A percentile compares a stretch with the other conserved stretches of the same genome.
phyloP scores from a whole-genome alignment of 2,113 vertebrate genomes.

The Limnothrissa miodon region DNA sequence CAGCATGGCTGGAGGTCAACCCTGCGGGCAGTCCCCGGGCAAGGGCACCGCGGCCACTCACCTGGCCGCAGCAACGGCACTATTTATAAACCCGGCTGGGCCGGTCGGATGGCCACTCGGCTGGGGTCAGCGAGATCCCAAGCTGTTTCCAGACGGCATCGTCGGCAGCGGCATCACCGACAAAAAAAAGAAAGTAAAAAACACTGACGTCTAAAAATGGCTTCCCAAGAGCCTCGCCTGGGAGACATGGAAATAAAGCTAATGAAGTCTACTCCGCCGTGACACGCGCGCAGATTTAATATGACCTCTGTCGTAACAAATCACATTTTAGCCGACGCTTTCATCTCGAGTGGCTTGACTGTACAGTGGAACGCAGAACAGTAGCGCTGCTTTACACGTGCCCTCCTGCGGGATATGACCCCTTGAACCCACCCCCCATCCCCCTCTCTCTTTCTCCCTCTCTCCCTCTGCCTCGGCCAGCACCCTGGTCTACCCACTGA shows the following conservation, averaged over 20 bases:
- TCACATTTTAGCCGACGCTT: neutral
- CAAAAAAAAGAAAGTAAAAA: neutral
- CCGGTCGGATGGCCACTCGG: neutral
- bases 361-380: slow-evolving; percentile 6
- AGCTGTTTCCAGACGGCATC: neutral
- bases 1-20: neutral
- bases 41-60: neutral
- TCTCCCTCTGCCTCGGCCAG: neutral
- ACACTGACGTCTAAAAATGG: slow-evolving; percentile 5
- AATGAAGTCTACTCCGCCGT: neutral
- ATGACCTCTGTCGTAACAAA: neutral
- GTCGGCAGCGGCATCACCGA: neutral
- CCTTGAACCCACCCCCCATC: neutral
- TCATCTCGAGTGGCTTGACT: neutral
- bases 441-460: no score
- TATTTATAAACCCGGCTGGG: neutral
- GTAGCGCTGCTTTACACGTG: neutral
- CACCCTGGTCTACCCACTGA: neutral
- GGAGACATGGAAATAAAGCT: neutral
- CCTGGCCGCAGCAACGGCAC: neutral
- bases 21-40: neutral
- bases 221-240: neutral
- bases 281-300: neutral
- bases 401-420: neutral
- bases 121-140: neutral